Conservation (phyloP, 2,113 vertebrate species). For the Peromyscus leucopus region DNA sequence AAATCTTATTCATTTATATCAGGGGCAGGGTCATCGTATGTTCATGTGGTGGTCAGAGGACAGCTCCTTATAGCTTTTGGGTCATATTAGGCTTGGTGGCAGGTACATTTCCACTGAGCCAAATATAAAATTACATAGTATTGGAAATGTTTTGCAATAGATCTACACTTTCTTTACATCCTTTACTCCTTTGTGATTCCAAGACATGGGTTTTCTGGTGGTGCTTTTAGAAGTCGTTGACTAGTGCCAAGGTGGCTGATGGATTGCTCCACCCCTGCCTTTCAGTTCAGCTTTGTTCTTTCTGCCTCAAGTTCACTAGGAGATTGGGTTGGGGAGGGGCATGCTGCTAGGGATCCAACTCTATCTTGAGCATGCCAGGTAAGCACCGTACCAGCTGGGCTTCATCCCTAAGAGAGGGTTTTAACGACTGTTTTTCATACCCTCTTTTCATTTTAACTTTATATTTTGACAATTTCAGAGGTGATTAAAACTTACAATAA, state of each 20-base stretch:
- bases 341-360: neutral
- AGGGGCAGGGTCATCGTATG: neutral
- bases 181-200: conserved; percentile 12
- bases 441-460: conserved; percentile 47
- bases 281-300: conserved; percentile 31
- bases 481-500: conserved; percentile 32
- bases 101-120: neutral
- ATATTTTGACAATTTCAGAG: conserved; percentile 21
- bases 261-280: neutral
- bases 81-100: neutral
- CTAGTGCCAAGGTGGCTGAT: neutral
- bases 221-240: neutral
- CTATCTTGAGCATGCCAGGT: neutral
- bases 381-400: neutral
- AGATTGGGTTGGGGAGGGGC: neutral
- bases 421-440: neutral
- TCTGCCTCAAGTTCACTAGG: conserved; percentile 11
- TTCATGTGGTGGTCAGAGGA: neutral
- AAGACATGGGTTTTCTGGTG: conserved; percentile 21
- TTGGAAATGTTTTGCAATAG: conserved; percentile 24
- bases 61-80: neutral
- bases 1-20: neutral
- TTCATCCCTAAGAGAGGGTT: neutral
- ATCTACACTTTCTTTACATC: neutral
- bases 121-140: neutral